Base-by-base conservation (phyloP, 2,888 invertebrate species). In the Idaea straminata region DNA sequence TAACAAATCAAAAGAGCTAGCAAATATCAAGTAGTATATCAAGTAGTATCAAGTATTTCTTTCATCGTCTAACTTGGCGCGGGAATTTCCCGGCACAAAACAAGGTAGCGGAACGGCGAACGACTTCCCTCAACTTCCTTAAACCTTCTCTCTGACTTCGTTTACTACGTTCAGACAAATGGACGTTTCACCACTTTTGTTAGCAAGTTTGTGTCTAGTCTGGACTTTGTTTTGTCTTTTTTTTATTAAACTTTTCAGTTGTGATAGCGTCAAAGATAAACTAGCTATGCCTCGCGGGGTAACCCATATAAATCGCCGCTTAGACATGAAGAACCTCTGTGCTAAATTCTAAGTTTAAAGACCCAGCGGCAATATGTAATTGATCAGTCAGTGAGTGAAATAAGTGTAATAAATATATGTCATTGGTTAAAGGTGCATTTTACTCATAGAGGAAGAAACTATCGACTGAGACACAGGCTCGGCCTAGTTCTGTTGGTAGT, bases 31-130 rank as follows among this genome's bases (percentile, higher is more conserved):
- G 47, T 47, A 47, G 10, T 3, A n/a, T n/a, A n/a, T n/a, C 38
- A 38, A 38, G 38, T 38, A 38, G 38, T 38, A 5, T 2, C 10
- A 47, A 47, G 47, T 25, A 38, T 61, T 57, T 64, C 61, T 57
- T 64, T 64, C 61, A 16, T 58, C 25, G 35, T 64, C 61, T 35
- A 66, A 57, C 61, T 35, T 5, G 62, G 25, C 0, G 47, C 47
- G 79, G 74, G 83, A 79, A 84, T 83, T 87, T 87, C 85, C 87
- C 80, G 79, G 72, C 10, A 47, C 72, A 68, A 76, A 78, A 82
- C 82, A 80, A 77, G 72, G 73, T 73, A 77, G 67, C 85, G 87
- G 88, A 89, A 87, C 83, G 78, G 76, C 76, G 76, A 83, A 86
- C 86, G 83, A 86, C 89, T 89, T 90, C 89, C 87, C 80, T 25